Base-by-base conservation (phyloP, 2,113 vertebrate species). In the Platysteira castanea region DNA sequence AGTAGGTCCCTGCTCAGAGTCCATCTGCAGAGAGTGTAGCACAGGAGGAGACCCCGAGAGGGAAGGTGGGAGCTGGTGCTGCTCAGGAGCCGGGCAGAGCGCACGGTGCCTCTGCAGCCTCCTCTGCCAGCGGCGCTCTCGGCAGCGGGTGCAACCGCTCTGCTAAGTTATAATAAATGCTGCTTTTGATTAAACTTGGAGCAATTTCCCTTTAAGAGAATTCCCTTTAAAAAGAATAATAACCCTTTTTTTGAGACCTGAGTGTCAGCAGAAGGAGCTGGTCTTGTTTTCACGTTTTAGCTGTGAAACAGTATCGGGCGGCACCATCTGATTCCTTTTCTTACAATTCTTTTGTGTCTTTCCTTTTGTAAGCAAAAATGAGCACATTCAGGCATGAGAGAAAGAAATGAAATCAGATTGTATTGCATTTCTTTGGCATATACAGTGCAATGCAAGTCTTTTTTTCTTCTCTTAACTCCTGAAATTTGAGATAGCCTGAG, bases 321-420 rank as follows among this genome's bases (percentile, higher is more conserved):
- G 95, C 90, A 96, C 95, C 94, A 96, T 97, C 97, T 97, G 96
- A 97, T 96, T 96, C 93, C 93, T 93, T 96, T 97, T 97, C 95
- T 97, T 96, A 84, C 86, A 82, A 83, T 96, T 90, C 96, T 96
- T 97, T 97, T 97, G 96, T 97, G 94, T 68, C 87, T 94, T 95
- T 74, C 82, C 92, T 97, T 95, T 97, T 97, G 96, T 97, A 96
- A 97, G 95, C 95, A 95, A 94, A 97, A 97, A 97, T 90, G 95
- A 97, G 96, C 87, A 96, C 89, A 93, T 96, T 97, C 93, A 96
- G 89, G 93, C 69, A 2, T 41, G 90, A 93, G 97, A 95, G 93
- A 96, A 96, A 96, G 93, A 77, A 93, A 82, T 61, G 70, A 96
- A 96, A 96, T 97, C 97, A 97, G 97, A 96, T 96, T 96, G 92